Base-by-base conservation (phyloP, 2,888 invertebrate species). In the Eilema caniola region DNA sequence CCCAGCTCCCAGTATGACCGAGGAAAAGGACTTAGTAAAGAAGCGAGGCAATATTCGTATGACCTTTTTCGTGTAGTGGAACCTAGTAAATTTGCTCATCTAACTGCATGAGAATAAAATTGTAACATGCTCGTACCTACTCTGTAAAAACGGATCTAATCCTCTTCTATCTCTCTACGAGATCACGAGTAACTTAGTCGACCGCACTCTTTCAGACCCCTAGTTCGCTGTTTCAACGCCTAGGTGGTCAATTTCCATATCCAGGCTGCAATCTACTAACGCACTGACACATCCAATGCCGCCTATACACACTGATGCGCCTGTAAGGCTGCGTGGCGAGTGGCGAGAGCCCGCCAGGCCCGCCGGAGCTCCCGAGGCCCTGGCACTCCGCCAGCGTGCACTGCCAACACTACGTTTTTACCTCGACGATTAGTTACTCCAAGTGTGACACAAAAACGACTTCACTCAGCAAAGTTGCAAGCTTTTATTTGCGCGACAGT, bases 401-500 rank as follows among this genome's bases (percentile, higher is more conserved):
- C 53, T 70, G 70, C 70, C 70, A 70, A 70, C 69, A 65, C 66
- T 41, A 70, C 66, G 70, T 83, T 83, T 80, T 80, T 84, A 85
- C 83, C 83, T 84, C 73, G 37, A 70, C 83, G 84, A 84, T 83
- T 85, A 85, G 81, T 84, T 83, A 77, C 84, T 80, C 78, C 78
- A 79, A 84, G 84, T 82, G 84, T 79, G 78, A 78, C 77, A 82
- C 84, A 85, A 83, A 85, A 84, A 82, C 76, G 76, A 73, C 69
- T 75, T 70, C 69, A 70, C 76, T 76, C 70, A 66, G 66, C 71
- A 72, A 78, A 83, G 69, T 81, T 69, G 75, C 59, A 67, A 62
- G 78, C 67, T 75, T 83, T 74, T 75, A 65, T 78, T 81, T 78
- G 68, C 66, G 56, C 66, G 70, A 68, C 60, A 68, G 71, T 69